These are phyloP conservation scores for Colostygia pectinataria DNA, from an alignment of 2,888 invertebrate genomes.

Conservation along the genomic window DNA sequence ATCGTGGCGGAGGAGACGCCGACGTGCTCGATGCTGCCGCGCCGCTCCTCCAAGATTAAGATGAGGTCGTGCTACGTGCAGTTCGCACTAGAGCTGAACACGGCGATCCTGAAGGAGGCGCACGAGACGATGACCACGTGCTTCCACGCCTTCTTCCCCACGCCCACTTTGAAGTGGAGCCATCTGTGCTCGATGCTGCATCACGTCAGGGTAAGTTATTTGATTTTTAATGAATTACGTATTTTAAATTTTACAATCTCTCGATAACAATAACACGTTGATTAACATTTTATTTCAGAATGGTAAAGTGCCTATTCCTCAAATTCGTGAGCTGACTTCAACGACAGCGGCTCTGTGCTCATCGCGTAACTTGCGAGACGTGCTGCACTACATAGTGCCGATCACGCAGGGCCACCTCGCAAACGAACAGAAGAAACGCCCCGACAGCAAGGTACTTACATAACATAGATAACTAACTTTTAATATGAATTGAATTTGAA, in stretches of 20 bases:
- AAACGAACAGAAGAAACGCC: constrained; percentile 46
- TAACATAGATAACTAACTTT: too few species aligned
- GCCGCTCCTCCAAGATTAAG: constrained; percentile 66
- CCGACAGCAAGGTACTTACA: constrained; percentile 55
- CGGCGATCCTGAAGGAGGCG: constrained; percentile 92
- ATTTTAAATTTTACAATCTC: too few species aligned
- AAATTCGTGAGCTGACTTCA: constrained; percentile 78
- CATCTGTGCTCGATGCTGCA: constrained; percentile 93
- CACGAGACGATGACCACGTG: constrained; percentile 95
- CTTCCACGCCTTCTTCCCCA: constrained; percentile 98
- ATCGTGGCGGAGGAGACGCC: constrained; percentile 89
- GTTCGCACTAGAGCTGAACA: constrained; percentile 84
- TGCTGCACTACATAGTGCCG: constrained; percentile 69
- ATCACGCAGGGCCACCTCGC: constrained; percentile 57
- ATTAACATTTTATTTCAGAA: constrained; percentile 46
- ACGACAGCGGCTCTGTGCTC: constrained; percentile 93
- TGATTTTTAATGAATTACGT: neutral
- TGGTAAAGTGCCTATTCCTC: constrained; percentile 56
- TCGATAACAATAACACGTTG: too few species aligned
- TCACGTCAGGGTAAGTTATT: constrained; percentile 82
- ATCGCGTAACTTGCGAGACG: constrained; percentile 66
- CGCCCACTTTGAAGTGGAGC: constrained; percentile 95
- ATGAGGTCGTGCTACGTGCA: constrained; percentile 70
- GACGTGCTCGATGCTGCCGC: constrained; percentile 61
- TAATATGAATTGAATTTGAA: too few species aligned